phyloP scores from a whole-genome alignment of 2,113 vertebrate species.

The Aspidoscelis tigris region DNA sequence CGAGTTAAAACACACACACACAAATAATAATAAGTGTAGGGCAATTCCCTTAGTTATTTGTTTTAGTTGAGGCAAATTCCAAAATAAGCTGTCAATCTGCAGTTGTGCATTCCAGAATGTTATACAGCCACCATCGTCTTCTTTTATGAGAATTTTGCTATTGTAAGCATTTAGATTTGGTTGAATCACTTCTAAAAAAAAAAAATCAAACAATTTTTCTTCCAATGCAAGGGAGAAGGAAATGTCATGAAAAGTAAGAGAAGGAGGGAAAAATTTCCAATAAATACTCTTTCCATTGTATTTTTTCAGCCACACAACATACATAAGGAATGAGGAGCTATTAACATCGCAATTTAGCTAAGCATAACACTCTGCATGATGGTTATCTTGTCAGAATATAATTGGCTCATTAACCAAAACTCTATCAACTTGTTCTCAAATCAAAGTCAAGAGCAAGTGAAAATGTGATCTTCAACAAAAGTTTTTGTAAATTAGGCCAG shows the following conservation, averaged over 20 bases:
- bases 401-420: slow-evolving; percentile 61
- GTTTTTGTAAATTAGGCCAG: background rate
- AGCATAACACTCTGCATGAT: slow-evolving; percentile 41
- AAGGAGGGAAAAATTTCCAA: background rate
- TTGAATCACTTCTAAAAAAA: background rate
- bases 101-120: background rate
- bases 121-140: too few species aligned
- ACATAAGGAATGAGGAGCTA: slow-evolving; percentile 14
- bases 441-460: slow-evolving; percentile 31
- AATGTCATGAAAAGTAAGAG: background rate
- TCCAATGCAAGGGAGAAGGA: background rate
- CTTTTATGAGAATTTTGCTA: too few species aligned
- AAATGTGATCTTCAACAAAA: slow-evolving; percentile 37
- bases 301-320: slow-evolving; percentile 9
- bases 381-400: slow-evolving; percentile 54
- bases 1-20: too few species aligned
- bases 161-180: background rate
- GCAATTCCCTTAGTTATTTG: background rate
- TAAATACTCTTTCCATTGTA: slow-evolving; percentile 15
- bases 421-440: slow-evolving; percentile 54
- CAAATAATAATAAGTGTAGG: background rate
- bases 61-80: background rate
- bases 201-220: background rate
- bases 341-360: slow-evolving; percentile 51
- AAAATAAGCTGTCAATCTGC: background rate